These are phyloP conservation scores for Acropora yongei DNA, from an alignment of 64 coral and sea anemone genomes.

Conservation along the genomic window DNA sequence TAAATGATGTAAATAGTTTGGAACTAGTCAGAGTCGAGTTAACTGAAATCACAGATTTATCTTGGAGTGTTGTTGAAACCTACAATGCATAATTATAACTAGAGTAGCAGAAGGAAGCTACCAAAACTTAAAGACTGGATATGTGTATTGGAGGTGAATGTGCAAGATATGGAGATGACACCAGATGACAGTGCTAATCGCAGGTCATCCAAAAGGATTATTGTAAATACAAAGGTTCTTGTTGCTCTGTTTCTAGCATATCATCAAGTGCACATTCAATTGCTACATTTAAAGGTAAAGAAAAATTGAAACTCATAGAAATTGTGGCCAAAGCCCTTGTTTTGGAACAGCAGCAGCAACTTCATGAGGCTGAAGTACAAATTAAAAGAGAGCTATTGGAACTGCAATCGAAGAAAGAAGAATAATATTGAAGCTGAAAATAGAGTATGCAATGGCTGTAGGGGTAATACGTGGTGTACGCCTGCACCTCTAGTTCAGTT, in stretches of 20 bases:
- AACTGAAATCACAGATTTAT: background rate
- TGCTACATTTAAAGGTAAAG: background rate
- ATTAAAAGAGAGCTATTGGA: conserved; percentile 6
- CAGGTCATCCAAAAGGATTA: background rate
- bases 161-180: background rate
- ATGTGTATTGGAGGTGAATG: background rate
- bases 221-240: background rate
- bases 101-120: too few species aligned
- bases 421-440: background rate
- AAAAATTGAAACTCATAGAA: background rate
- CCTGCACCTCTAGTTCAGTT: background rate
- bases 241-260: background rate
- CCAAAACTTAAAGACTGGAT: conserved; percentile 10
- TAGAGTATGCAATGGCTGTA: background rate
- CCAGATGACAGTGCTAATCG: background rate
- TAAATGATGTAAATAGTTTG: background rate
- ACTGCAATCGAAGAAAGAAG: background rate
- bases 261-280: background rate
- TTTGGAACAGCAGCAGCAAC: conserved; percentile 6
- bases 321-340: background rate
- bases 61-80: background rate
- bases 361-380: background rate
- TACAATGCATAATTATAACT: background rate
- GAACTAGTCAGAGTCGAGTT: background rate
- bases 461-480: background rate